Base-by-base conservation (phyloP, 2,113 vertebrate genomes). In the Urocitellus parryii region DNA sequence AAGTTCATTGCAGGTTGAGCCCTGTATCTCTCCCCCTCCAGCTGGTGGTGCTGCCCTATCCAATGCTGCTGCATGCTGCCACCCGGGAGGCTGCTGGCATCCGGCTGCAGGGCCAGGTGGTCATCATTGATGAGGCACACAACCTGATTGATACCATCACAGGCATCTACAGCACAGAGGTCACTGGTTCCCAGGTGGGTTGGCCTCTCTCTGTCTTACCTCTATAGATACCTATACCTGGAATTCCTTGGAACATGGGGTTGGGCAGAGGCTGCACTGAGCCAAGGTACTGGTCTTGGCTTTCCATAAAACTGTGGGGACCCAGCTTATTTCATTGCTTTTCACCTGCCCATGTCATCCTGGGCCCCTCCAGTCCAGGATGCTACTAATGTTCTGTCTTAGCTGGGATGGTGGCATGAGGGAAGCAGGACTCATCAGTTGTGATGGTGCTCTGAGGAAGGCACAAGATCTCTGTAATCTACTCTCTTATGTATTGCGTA, bases 21-120 rank as follows among this genome's bases (percentile, higher is more conserved):
- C n/a, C 2, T 0, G 7, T 48, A 0, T 11, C 0, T 79, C 68
- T 81, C 22, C 5, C 34, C 68, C 48, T 79, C 37, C 86, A 99
- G 99, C 97, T 99, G 98, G 99, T 99, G 98, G 99, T 99, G 97
- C 98, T 99, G 98, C 99, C 99, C 10, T 99, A 99, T 98, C 99
- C 99, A 97, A 99, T 99, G 97, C 97, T 99, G 91, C 98, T 99
- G 88, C 99, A 99, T 27, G 99, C 99, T 27, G 99, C 99, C 29
- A 99, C 99, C 18, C 98, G 99, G 82, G 99, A 56, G 0, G 99
- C 99, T 1, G 99, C 99, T 0, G 99, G 99, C 13, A 98, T 99
- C 98, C 99, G 98, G 97, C 98, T 99, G 76, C 99, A 99, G 97
- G 99, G 99, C 94, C 99, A 99, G 98, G 99, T 99, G 0, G 98